phyloP scores from a whole-genome alignment of 2,888 invertebrate genomes.

The Pseudoips prasinana region DNA sequence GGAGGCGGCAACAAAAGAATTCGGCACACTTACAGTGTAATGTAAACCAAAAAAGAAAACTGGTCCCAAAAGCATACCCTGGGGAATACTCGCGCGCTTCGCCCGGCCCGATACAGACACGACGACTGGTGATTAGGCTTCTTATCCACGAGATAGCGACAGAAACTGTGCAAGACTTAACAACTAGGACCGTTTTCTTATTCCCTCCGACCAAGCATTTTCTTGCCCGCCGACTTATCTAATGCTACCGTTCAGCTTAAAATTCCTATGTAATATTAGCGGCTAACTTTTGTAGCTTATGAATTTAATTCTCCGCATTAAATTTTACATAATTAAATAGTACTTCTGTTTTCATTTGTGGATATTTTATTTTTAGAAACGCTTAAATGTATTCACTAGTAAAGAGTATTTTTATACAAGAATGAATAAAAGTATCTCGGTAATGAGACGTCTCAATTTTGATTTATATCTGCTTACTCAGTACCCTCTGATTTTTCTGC shows the following conservation, averaged over 20 bases:
- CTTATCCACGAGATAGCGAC: constrained; percentile 81
- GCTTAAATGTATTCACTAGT: not conserved
- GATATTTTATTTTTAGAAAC: not conserved
- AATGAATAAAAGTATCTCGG: constrained; percentile 50
- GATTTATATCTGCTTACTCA: constrained; percentile 66
- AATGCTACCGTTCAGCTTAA: constrained; percentile 67
- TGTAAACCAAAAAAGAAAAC: constrained; percentile 81
- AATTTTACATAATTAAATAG: constrained; percentile 26
- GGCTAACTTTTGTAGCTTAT: constrained; percentile 59
- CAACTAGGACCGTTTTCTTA: constrained; percentile 81
- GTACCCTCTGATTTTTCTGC: constrained; percentile 75
- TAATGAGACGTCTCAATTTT: constrained; percentile 76
- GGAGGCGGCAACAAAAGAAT: constrained; percentile 73
- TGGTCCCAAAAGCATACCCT: constrained; percentile 79
- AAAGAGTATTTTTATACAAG: constrained; percentile 12
- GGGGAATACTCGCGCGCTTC: constrained; percentile 72
- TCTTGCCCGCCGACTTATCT: constrained; percentile 76
- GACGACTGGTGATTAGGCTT: constrained; percentile 82
- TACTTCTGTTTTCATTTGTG: constrained; percentile 16
- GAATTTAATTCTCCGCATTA: constrained; percentile 44
- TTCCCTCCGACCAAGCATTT: constrained; percentile 77
- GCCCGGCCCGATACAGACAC: constrained; percentile 77
- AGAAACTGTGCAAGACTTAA: constrained; percentile 82
- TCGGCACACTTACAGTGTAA: constrained; percentile 79
- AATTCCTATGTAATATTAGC: constrained; percentile 69